Conservation (phyloP, 2,888 invertebrate species). For the Geotrupes spiniger region DNA sequence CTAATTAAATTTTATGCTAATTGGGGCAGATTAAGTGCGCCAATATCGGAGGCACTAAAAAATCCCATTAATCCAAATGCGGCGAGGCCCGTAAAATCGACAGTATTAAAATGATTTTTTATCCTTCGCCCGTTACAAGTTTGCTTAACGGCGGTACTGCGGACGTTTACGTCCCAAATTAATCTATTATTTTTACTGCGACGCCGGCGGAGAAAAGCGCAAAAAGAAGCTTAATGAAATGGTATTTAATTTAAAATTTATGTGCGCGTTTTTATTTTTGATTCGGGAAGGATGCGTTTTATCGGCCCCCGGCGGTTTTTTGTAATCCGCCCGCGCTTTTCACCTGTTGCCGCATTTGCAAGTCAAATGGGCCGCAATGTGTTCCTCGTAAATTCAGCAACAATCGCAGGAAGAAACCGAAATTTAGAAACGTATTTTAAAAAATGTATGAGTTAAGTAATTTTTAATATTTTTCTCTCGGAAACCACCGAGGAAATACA, state of each 20-base stretch:
- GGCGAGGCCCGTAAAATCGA: no score
- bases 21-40: no score
- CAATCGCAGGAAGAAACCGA: no score
- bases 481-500: background rate
- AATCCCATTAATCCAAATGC: no score
- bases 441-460: no score
- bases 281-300: conserved; percentile 21
- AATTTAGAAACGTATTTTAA: no score
- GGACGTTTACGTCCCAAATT: conserved; percentile 4
- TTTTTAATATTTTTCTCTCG: no score
- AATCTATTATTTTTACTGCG: conserved; percentile 4
- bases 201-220: background rate
- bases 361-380: conserved; percentile 28
- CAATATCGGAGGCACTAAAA: no score
- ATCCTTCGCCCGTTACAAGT: no score
- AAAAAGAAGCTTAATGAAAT: conserved; percentile 15
- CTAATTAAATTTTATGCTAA: no score
- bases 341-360: conserved; percentile 44
- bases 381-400: conserved; percentile 2
- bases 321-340: conserved; percentile 43
- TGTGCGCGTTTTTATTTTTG: conserved; percentile 18
- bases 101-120: no score
- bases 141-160: no score
- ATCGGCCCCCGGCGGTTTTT: conserved; percentile 33
- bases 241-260: conserved; percentile 22